Percentiles rank a stretch among this genome's conserved stretches.
Conservation (phyloP, 2,113 vertebrate species). For the Pteruthius melanotis region DNA sequence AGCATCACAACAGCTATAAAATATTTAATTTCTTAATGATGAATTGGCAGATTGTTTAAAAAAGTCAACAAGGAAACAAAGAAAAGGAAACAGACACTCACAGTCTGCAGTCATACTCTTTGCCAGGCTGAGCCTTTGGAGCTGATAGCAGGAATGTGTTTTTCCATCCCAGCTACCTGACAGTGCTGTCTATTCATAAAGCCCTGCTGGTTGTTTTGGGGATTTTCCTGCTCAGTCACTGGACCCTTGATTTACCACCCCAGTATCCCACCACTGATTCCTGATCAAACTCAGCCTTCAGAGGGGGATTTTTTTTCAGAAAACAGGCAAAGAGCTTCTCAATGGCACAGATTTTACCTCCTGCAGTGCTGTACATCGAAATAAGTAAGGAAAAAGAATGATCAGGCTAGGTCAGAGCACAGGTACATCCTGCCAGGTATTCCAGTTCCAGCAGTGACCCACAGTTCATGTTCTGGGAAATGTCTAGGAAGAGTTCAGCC, state of each 20-base stretch:
- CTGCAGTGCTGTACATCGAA: not conserved
- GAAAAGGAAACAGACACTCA: conserved; percentile 42
- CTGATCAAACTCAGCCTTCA: not conserved
- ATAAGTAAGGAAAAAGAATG: not conserved
- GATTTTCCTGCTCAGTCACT: not conserved
- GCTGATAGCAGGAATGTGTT: not conserved
- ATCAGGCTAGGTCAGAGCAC: not conserved
- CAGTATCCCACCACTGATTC: not conserved
- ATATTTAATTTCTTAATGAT: conserved; percentile 77
- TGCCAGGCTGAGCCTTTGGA: conserved; percentile 53
- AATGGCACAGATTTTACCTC: not conserved
- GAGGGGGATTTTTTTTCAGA: not conserved
- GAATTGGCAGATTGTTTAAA: conserved; percentile 71
- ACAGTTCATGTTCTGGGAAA: not conserved
- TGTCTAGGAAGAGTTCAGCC: not conserved
- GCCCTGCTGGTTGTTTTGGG: not conserved
- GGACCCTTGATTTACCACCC: not conserved
- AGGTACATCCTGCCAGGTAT: not conserved
- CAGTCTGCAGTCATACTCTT: conserved; percentile 46
- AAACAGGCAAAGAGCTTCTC: not conserved
- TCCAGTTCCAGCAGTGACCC: not conserved
- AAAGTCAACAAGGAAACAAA: conserved; percentile 62
- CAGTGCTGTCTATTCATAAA: not conserved
- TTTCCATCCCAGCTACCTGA: conserved; percentile 45
- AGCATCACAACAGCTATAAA: conserved; percentile 73